Evolutionary conservation across 1,140 invertebrate species (phyloP), one percentile per base, ranked within the genome.

Genomic region (Euborellia annulipes): DNA sequence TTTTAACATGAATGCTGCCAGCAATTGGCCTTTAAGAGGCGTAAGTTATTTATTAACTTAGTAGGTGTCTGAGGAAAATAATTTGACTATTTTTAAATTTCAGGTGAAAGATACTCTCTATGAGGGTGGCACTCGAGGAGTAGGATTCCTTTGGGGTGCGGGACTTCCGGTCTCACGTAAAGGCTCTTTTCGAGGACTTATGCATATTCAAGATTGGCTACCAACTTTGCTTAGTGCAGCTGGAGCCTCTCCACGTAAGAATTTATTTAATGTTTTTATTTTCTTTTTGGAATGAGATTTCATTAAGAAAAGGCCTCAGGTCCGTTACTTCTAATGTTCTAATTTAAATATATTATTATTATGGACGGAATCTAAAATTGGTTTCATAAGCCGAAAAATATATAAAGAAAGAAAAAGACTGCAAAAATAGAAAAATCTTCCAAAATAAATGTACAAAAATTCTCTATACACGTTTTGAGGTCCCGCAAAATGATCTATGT

Each of bases 201-300:
- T 93, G 60, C 86, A 93, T 55, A 78, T 94, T 9, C 69, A 68
- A 2, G 91, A 95, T 63, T 94, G 90, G 90, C 57, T 95, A 20
- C 91, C 91, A 0, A 94, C 90, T 0, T 56, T 95, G 0, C 63
- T 79, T 37, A 62, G 66, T 39, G 78, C 75, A 1, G 76, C 75
- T 1, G 76, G 76, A 51, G 47, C 23, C 4, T 6, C 23, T 27
- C 23, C 23, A 27, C 23, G 23, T 27, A 27, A 27, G 11, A 6
- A 27, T 27, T n/a, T n/a, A n/a, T n/a, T n/a, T n/a, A n/a, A n/a
- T n/a, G n/a, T n/a, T n/a, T n/a, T n/a, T n/a, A n/a, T n/a, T n/a
- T n/a, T n/a, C n/a, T n/a, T n/a, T n/a, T n/a, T n/a, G n/a, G n/a
- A n/a, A n/a, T n/a, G n/a, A n/a, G n/a, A n/a, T n/a, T n/a, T n/a